Base-by-base conservation (phyloP, 1,140 invertebrate species). In the Cherax destructor region DNA sequence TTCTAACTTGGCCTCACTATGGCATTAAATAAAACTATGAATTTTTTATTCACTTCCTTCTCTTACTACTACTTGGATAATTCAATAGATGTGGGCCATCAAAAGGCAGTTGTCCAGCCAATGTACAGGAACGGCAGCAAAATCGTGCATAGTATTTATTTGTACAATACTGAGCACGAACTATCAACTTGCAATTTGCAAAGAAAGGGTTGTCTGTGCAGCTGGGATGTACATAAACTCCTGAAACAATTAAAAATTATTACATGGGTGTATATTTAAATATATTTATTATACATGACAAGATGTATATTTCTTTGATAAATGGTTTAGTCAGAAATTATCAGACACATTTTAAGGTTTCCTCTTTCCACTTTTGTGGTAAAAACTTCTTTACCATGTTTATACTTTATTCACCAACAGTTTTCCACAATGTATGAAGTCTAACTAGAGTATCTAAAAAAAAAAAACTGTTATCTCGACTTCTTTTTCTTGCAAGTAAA, bases 141-240 rank as follows among this genome's bases (percentile, higher is more conserved):
- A 98, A 99, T 94, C 96, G 96, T n/a, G 97, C 97, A 94, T 99
- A 99, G 94, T 98, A 98, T 92, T 96, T 95, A 94, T 99, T 98
- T 11, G 95, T 95, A 94, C 98, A 99, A 94, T 97, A 98, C 50
- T 96, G 96, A 18, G 96, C 97, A 93, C 95, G 95, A 1, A 99
- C 97, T 88, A 99, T 98, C 56, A 99, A 95, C 21, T 96, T 95
- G 94, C 98, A 99, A 94, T 98, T 98, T 69, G 97, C 97, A 94
- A 98, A 98, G 95, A 96, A 97, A n/a, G 96, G 95, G 94, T 97
- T 98, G 94, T 99, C 98, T 50, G 96, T 96, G 93, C 98, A 99
- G 90, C 96, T 96, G 7, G 97, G 95, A 93, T 97, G 96, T 47
- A 98, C 96, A 93, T 96, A 96, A 52, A 96, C 94, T 93, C 96